A percentile compares a stretch with the other conserved stretches of the same genome.
Conservation (phyloP, 2,888 invertebrate genomes). For the Stenurella melanura region DNA sequence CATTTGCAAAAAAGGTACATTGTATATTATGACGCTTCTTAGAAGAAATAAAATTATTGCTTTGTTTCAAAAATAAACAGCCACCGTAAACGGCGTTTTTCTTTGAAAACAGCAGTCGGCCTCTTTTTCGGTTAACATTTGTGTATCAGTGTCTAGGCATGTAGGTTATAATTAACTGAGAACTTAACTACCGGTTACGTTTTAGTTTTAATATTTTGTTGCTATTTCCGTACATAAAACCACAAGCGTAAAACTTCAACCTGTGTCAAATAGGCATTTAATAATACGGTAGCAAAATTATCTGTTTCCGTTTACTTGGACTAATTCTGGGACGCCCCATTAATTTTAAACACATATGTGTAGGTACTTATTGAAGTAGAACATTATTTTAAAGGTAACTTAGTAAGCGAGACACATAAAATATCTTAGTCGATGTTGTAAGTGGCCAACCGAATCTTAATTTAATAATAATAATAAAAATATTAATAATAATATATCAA, state of each 20-base stretch:
- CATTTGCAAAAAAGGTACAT: conserved; percentile 28
- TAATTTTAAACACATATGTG: conserved; percentile 1
- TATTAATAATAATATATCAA: too few relatives aligned
- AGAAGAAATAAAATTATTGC: conserved; percentile 24
- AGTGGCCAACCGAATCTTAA: not conserved
- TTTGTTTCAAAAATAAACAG: conserved; percentile 33
- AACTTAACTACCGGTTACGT: conserved; percentile 43
- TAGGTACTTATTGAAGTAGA: not conserved
- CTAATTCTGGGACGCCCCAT: not conserved
- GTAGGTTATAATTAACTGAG: conserved; percentile 41
- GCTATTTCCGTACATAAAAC: conserved; percentile 44
- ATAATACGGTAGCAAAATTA: conserved; percentile 42
- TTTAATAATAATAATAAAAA: too few relatives aligned
- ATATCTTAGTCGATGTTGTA: not conserved
- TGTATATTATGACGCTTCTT: conserved; percentile 31
- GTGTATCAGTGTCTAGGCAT: conserved; percentile 34
- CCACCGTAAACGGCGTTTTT: conserved; percentile 37
- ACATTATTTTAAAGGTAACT: not conserved
- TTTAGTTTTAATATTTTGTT: conserved; percentile 39
- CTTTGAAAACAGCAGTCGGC: conserved; percentile 37
- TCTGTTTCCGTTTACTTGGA: conserved; percentile 37
- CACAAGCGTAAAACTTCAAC: conserved; percentile 37
- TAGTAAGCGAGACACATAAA: not conserved
- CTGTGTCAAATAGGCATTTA: conserved; percentile 38
- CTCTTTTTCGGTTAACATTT: conserved; percentile 21